These are phyloP conservation scores for Hydrolagus affinis DNA, from an alignment of 2,113 vertebrate genomes.

Conservation along the genomic window DNA sequence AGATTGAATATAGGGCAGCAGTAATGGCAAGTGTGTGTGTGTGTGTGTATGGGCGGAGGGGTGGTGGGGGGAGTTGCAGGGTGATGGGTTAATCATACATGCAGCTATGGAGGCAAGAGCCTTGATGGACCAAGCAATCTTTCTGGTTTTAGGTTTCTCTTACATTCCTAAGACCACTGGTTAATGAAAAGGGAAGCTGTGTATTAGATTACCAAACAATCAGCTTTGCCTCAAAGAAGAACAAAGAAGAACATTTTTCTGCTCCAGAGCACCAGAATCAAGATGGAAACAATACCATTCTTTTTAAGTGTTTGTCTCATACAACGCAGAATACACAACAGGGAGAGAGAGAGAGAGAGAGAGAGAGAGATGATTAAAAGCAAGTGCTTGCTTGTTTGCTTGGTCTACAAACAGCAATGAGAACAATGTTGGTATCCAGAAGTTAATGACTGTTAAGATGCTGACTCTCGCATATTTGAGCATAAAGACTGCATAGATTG, in stretches of 20 bases:
- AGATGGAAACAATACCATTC: slow-evolving; percentile 7
- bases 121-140: too few species aligned
- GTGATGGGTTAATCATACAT: too few species aligned
- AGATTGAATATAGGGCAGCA: too few species aligned
- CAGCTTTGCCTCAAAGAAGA: neutral
- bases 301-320: neutral
- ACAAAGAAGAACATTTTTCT: neutral
- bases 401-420: neutral
- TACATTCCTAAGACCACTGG: neutral
- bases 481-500: neutral
- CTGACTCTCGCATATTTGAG: neutral
- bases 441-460: neutral
- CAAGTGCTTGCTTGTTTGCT: neutral
- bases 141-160: too few species aligned
- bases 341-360: neutral
- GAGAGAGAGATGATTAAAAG: neutral
- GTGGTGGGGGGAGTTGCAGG: too few species aligned
- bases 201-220: neutral
- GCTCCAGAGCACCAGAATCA: neutral
- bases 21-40: too few species aligned
- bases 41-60: too few species aligned
- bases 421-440: neutral
- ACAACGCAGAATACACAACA: neutral
- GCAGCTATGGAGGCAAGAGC: too few species aligned
- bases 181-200: neutral